Base-by-base conservation (phyloP, 2,888 invertebrate genomes). In the Eupithecia exiguata region DNA sequence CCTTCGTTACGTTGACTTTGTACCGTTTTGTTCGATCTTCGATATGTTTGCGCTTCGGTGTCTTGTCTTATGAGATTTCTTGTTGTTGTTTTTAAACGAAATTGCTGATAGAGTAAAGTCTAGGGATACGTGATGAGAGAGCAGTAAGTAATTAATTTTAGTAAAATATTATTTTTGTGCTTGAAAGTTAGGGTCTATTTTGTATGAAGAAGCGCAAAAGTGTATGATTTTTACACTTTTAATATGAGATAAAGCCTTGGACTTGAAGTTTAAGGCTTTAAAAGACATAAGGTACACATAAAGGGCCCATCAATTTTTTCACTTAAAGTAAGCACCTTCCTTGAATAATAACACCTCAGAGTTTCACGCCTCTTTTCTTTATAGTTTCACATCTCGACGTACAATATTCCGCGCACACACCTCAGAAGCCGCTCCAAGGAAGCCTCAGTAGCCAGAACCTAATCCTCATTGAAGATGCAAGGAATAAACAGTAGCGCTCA, bases 1-100 rank as follows among this genome's bases (percentile, higher is more conserved):
- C 93, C 91, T 92, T 91, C 88, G 87, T 89, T 87, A 87, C 86
- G 89, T 90, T 88, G 91, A 91, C 92, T 92, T 92, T 89, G 90
- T 89, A 88, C 80, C 89, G 85, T 89, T 90, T 87, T 90, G 88
- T 90, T 86, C 86, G 88, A 86, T 85, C 82, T 81, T 78, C 84
- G 84, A 88, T 86, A 85, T 78, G 74, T 79, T 79, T 79, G 79
- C 69, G 74, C 69, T 73, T 62, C 73, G 70, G 69, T 76, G 74
- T 77, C 76, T 78, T 70, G 78, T 75, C 71, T 76, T 77, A 76
- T 74, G 69, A 76, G 72, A 35, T 69, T 76, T 75, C 14, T 77
- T 36, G 63, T 68, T 66, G 30, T 18, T 74, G 46, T 61, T 71
- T 69, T 21, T 61, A n/a, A 67, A 69, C 58, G 62, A 69, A 66